phyloP scores from a whole-genome alignment of 64 coral and sea anemone species.

The Porites australiensis region DNA sequence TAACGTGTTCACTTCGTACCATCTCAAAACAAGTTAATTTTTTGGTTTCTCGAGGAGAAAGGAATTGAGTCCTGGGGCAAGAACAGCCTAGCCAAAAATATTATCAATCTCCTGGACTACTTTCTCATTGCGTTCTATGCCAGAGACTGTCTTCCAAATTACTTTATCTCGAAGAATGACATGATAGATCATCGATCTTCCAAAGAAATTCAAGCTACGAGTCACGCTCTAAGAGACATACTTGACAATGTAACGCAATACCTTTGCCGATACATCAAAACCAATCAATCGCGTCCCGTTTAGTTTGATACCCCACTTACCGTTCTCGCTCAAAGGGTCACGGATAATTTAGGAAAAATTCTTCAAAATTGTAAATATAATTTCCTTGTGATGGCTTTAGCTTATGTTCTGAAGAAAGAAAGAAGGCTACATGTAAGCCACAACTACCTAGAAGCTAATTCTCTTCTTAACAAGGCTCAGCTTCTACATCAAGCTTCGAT shows the following conservation, averaged over 20 bases:
- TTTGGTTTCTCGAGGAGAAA: conserved; percentile 80
- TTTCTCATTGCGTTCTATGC: conserved; percentile 77
- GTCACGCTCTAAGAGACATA: conserved; percentile 57
- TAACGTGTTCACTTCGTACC: conserved; percentile 76
- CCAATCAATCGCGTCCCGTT: conserved; percentile 73
- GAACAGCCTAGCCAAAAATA: conserved; percentile 38
- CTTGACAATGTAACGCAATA: conserved; percentile 40
- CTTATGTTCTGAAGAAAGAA: conserved; percentile 40
- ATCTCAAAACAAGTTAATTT: conserved; percentile 75
- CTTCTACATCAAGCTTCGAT: conserved; percentile 35
- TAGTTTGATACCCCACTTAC: conserved; percentile 74
- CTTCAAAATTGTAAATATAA: conserved; percentile 85
- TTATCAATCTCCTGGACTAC: conserved; percentile 70
- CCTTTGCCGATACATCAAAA: conserved; percentile 74
- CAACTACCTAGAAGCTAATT: conserved; percentile 23
- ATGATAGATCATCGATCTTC: conserved; percentile 81
- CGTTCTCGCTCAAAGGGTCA: conserved; percentile 14
- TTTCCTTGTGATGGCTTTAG: conserved; percentile 80
- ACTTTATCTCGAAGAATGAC: conserved; percentile 72
- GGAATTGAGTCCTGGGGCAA: conserved; percentile 25
- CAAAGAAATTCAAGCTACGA: conserved; percentile 49
- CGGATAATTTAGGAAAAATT: conserved; percentile 58
- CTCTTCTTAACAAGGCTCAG: conserved; percentile 48
- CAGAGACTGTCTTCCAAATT: conserved; percentile 58
- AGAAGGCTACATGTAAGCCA: conserved; percentile 3